Percentiles rank a stretch among this genome's conserved stretches.
These are phyloP conservation scores for Acleris laterana DNA, from an alignment of 2,888 invertebrate species.

Conservation along the genomic window DNA sequence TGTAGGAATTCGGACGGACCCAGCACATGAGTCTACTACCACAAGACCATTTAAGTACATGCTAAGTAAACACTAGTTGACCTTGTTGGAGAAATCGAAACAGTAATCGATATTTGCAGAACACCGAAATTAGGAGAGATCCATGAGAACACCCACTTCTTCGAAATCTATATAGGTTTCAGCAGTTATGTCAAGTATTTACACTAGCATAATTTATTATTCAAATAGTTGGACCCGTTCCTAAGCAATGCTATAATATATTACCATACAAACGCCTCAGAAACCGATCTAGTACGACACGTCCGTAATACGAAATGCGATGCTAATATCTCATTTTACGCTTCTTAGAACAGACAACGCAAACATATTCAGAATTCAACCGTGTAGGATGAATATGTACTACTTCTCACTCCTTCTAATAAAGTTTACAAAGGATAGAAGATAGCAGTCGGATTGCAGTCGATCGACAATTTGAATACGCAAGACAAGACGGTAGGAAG, in stretches of 20 bases:
- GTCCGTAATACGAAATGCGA: conserved; percentile 46
- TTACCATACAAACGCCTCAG: conserved; percentile 45
- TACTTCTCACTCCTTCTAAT: background rate
- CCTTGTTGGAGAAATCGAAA: too few relatives aligned
- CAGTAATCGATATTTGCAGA: too few relatives aligned
- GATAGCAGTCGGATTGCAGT: background rate
- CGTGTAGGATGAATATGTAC: background rate
- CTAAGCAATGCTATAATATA: conserved; percentile 21
- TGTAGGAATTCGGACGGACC: too few relatives aligned
- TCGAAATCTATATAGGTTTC: too few relatives aligned
- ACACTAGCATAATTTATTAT: background rate
- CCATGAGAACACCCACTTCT: too few relatives aligned
- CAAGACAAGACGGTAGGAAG: background rate
- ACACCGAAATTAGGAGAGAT: too few relatives aligned
- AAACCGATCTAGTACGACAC: conserved; percentile 42
- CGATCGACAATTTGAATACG: background rate
- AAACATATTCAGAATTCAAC: conserved; percentile 13
- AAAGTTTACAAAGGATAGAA: conserved; percentile 1
- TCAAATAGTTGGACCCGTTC: conserved; percentile 24
- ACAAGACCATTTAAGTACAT: too few relatives aligned
- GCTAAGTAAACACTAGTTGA: too few relatives aligned
- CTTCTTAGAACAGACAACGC: conserved; percentile 39
- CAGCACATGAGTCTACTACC: too few relatives aligned
- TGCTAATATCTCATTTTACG: conserved; percentile 52
- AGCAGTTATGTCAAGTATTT: background rate